phyloP scores from a whole-genome alignment of 2,113 vertebrate genomes.

The Zeus faber region DNA sequence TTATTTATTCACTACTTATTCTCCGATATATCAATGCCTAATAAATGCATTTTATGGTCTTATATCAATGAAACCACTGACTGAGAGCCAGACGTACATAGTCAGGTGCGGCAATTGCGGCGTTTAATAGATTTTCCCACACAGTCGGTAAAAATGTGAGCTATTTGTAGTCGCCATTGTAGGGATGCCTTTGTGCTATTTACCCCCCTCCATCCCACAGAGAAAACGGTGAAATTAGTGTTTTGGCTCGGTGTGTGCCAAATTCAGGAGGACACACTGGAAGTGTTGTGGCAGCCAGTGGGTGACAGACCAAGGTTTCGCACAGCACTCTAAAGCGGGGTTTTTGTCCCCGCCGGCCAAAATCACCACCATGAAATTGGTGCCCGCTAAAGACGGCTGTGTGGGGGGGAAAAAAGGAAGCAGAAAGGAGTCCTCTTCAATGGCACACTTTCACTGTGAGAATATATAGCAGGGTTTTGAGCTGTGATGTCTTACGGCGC shows the following conservation, averaged over 20 bases:
- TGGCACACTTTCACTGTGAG: slow-evolving; percentile 28
- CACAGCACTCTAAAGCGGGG: slow-evolving; percentile 57
- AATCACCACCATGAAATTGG: slow-evolving; percentile 73
- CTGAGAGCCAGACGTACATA: too few relatives aligned
- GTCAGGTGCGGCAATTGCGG: too few relatives aligned
- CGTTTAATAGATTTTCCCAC: slow-evolving; percentile 16
- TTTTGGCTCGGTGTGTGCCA: slow-evolving; percentile 45
- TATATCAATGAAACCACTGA: too few relatives aligned
- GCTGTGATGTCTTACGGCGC: slow-evolving; percentile 36
- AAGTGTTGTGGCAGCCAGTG: slow-evolving; percentile 57
- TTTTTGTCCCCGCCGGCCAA: slow-evolving; percentile 57
- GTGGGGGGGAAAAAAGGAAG: slow-evolving; percentile 36
- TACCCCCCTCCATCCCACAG: slow-evolving; percentile 15
- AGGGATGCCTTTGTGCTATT: slow-evolving; percentile 36
- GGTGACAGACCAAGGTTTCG: slow-evolving; percentile 60
- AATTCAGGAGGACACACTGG: slow-evolving; percentile 58
- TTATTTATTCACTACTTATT: too few relatives aligned
- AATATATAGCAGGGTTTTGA: slow-evolving; percentile 39
- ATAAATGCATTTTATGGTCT: too few relatives aligned
- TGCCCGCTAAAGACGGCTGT: slow-evolving; percentile 53
- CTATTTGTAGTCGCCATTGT: slow-evolving; percentile 24
- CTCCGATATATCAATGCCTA: too few relatives aligned
- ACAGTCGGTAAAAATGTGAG: slow-evolving; percentile 22
- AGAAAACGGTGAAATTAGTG: slow-evolving; percentile 46
- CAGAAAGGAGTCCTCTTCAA: slow-evolving; percentile 42